Base-by-base conservation (phyloP, 2,113 vertebrate genomes). In the Percopsis transmontana region DNA sequence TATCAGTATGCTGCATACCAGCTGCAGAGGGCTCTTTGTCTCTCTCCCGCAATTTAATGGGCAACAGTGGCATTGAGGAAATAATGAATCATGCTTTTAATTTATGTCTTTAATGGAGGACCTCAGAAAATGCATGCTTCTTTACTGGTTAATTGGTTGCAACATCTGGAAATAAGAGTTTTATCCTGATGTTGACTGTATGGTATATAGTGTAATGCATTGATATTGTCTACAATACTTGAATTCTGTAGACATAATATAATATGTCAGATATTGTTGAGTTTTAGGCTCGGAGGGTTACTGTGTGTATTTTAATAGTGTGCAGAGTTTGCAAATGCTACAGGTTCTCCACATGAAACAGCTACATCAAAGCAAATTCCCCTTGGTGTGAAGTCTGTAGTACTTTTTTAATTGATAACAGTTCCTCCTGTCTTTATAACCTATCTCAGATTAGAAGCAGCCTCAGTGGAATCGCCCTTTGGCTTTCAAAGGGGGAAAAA, bases 11-110 rank as follows among this genome's bases (percentile, higher is more conserved):
- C 76, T 79, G 70, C 70, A 51, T 72, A 62, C 70, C 68, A 86
- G 79, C 82, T 83, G 80, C 19, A 60, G 18, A 68, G 65, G 24
- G 58, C 77, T 79, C 62, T 82, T 76, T 79, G 75, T 77, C 79
- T 85, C 60, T 62, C 45, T 67, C 62, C 38, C 19, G 50, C 67
- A 62, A 45, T 87, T 85, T 85, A 87, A 89, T 76, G 68, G 79
- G 74, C 74, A 73, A 76, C 76, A 81, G 80, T 85, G 83, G 80
- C 76, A 87, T 66, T 71, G 54, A 88, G 85, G 90, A 89, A 91
- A 89, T 87, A 82, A 87, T 88, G 87, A 91, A 85, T 89, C 85
- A 88, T 70, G 69, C 66, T 83, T 88, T 88, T 88, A 89, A 86
- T 79, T 85, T 74, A 84, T 85, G 80, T 84, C 54, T 89, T 88